These are phyloP conservation scores for Yponomeuta cagnagella DNA, from an alignment of 2,888 invertebrate species.

Conservation along the genomic window DNA sequence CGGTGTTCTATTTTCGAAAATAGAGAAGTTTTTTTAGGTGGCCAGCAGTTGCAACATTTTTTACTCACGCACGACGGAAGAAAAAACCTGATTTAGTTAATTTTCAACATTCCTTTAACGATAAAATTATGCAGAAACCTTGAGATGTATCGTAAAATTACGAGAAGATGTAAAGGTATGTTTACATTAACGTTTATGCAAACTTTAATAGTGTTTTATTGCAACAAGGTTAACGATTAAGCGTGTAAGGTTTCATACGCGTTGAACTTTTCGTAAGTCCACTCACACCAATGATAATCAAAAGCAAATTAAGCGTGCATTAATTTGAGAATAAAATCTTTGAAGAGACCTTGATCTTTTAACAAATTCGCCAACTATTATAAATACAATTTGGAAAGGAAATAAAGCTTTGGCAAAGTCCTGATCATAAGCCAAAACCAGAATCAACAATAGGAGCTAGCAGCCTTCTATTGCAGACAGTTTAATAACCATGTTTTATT, in stretches of 20 bases:
- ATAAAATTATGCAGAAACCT: neutral
- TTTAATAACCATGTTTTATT: too few species aligned
- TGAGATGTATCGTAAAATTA: neutral
- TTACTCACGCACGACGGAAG: neutral
- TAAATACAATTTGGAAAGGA: too few species aligned
- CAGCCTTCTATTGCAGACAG: too few species aligned
- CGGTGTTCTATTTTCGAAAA: neutral
- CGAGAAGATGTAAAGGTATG: neutral
- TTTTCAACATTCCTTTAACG: neutral
- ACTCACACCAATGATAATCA: neutral
- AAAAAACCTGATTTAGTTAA: neutral
- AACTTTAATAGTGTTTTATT: neutral
- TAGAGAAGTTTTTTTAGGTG: neutral
- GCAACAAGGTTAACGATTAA: conserved; percentile 3
- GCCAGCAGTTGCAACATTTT: neutral
- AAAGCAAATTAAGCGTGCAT: conserved; percentile 4
- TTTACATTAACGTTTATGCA: neutral
- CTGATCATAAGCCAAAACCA: too few species aligned
- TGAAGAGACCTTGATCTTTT: too few species aligned
- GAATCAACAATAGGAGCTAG: too few species aligned
- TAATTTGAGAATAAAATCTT: neutral
- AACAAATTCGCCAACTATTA: too few species aligned
- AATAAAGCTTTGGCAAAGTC: too few species aligned
- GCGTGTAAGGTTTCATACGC: neutral
- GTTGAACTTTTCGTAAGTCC: neutral